Evolutionary conservation across 2,888 invertebrate genomes (phyloP).

Genomic region (Parnassius orleans): DNA sequence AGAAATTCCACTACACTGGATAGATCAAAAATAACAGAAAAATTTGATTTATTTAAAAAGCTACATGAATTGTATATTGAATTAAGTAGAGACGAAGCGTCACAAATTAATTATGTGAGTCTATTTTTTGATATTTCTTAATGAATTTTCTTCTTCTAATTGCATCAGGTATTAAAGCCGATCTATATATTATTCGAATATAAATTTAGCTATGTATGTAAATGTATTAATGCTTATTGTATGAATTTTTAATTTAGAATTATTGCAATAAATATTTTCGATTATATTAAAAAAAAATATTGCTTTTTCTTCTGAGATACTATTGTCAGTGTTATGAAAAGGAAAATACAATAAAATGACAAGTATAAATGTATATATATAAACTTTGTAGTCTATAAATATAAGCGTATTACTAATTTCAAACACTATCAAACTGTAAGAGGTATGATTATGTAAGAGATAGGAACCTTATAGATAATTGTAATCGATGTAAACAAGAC

Average conservation of each 20-base stretch:
- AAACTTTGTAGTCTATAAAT: no score
- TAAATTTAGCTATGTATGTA: no score
- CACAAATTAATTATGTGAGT: conserved; percentile 73
- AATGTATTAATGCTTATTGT: no score
- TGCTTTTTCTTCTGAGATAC: no score
- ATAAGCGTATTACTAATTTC: not conserved
- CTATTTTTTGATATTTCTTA: conserved; percentile 9
- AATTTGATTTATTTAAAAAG: conserved; percentile 77
- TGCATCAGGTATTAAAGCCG: no score
- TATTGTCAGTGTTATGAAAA: no score
- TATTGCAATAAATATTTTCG: not conserved
- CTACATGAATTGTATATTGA: conserved; percentile 75
- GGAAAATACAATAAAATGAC: no score
- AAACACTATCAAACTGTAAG: not conserved
- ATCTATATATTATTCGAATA: no score
- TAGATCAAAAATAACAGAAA: conserved; percentile 59
- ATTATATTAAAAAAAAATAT: no score
- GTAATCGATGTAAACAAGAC: conserved; percentile 5
- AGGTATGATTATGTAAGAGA: conserved; percentile 6
- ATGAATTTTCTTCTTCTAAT: not conserved
- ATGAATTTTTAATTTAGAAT: not conserved
- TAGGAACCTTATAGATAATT: conserved; percentile 6
- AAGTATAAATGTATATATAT: no score
- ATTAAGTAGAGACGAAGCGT: conserved; percentile 69
- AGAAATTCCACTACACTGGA: conserved; percentile 63